phyloP scores from a whole-genome alignment of 1,140 invertebrate species.

The Matsumurasca onukii region DNA sequence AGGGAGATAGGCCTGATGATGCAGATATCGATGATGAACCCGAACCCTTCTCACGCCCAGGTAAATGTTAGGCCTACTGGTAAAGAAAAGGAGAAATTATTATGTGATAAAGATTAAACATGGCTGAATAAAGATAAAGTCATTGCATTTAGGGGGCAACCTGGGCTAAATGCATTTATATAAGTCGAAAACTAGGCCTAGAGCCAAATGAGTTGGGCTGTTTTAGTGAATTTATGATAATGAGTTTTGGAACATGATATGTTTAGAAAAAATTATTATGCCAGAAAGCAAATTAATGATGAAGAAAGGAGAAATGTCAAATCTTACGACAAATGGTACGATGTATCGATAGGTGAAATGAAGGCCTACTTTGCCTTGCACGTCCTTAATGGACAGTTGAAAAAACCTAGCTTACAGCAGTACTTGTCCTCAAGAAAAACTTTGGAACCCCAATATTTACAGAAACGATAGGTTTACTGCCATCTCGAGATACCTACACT shows the following conservation, averaged over 20 bases:
- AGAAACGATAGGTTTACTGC: not conserved
- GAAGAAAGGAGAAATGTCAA: not conserved
- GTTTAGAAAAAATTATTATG: not conserved
- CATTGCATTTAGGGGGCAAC: not conserved
- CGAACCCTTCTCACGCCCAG: not conserved
- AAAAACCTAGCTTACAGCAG: not conserved
- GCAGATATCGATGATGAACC: not conserved
- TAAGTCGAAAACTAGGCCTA: not conserved
- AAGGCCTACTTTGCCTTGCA: slow-evolving; percentile 1
- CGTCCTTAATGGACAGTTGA: not conserved
- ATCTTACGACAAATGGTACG: not conserved
- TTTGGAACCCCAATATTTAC: not conserved
- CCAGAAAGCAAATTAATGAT: not conserved
- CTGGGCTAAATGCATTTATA: not conserved
- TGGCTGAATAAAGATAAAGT: not conserved
- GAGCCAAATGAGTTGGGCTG: not conserved
- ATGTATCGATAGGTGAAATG: not conserved
- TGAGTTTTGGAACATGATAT: not conserved
- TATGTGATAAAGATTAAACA: not conserved
- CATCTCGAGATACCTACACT: not conserved
- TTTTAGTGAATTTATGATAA: not conserved
- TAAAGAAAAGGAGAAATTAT: not conserved
- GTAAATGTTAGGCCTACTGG: not conserved
- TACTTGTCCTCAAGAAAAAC: not conserved
- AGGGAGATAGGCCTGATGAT: too few species aligned